Evolutionary conservation across 2,888 invertebrate genomes (phyloP).

Genomic region (Dromius quadrimaculatus): DNA sequence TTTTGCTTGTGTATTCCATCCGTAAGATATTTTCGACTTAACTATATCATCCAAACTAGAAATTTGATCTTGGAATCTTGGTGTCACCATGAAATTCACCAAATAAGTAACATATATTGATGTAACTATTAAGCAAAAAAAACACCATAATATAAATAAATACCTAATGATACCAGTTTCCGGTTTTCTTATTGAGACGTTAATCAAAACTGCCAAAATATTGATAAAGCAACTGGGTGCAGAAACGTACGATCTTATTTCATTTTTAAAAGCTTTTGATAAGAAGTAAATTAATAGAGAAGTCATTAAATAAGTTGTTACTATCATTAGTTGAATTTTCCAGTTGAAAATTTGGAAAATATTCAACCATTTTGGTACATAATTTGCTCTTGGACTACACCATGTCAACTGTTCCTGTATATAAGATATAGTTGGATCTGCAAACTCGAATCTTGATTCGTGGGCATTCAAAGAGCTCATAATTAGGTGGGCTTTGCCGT

Average conservation of each 20-base stretch:
- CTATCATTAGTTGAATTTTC: slow-evolving; percentile 27
- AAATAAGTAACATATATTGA: slow-evolving; percentile 54
- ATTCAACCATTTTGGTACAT: slow-evolving; percentile 53
- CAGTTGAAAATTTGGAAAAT: slow-evolving; percentile 51
- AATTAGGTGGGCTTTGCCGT: slow-evolving; percentile 54
- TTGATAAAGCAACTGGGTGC: slow-evolving; percentile 43
- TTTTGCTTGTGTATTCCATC: slow-evolving; percentile 33
- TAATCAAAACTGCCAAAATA: slow-evolving; percentile 35
- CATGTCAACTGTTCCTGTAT: slow-evolving; percentile 54
- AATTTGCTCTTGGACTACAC: slow-evolving; percentile 54
- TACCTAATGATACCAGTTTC: slow-evolving; percentile 34
- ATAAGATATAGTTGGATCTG: slow-evolving; percentile 54
- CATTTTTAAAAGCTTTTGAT: not conserved
- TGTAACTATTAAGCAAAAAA: slow-evolving; percentile 53
- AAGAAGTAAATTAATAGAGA: slow-evolving; percentile 6
- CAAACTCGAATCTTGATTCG: slow-evolving; percentile 35
- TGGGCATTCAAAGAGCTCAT: slow-evolving; percentile 53
- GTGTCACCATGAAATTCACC: slow-evolving; percentile 53
- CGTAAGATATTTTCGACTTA: slow-evolving; percentile 27
- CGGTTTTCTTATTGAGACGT: slow-evolving; percentile 40
- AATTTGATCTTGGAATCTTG: slow-evolving; percentile 53
- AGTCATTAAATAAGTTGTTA: slow-evolving; percentile 26
- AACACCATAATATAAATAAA: slow-evolving; percentile 54
- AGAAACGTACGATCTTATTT: slow-evolving; percentile 29
- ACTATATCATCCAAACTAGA: slow-evolving; percentile 45